Evolutionary conservation across 2,113 vertebrate genomes (phyloP), one percentile per base, ranked within the genome.

Genomic region (Cnemophilus loriae): DNA sequence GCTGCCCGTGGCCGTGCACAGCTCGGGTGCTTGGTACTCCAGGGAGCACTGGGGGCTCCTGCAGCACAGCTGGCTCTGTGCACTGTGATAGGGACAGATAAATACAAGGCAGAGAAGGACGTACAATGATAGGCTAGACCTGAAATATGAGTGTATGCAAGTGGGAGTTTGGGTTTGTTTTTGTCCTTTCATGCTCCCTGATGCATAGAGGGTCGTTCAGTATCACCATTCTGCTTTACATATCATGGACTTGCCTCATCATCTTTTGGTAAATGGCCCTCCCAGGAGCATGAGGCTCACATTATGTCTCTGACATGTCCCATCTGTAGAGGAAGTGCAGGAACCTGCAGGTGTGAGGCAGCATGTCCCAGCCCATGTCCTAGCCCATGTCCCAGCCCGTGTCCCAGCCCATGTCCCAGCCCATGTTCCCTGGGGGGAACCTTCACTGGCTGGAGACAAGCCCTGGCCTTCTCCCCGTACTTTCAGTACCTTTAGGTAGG

Each of bases 1-100:
- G 64, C 44, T 2, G 1, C 39, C 9, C 0, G 0, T 20, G 69
- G 41, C 53, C 1, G 1, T 5, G 49, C 63, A 6, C 1, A 18
- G 44, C 76, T 53, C 22, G 3, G 13, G n/a, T 13, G 21, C 64
- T 46, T 42, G 68, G 13, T 30, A 15, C 35, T 13, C 28, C 4
- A 32, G 49, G 49, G 7, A 53, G 27, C 79, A n/a, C 27, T 18
- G 6, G 18, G 63, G 55, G 55, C 55, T 89, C 11, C 68, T 61
- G 80, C 71, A 65, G 35, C 47, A 59, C 27, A 53, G 33, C 57
- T 70, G 57, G 21, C 57, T 73, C 53, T 56, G 70, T 13, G 44
- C 17, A 4, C 79, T 88, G 44, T 4, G 16, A 28, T 3, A 65
- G 68, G 20, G 20, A 41, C 71, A 65, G 35, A 55, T 3, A 81